Evolutionary conservation across 2,113 vertebrate genomes (phyloP), one percentile per base, ranked within the genome.

Genomic region (Pseudopipra pipra): DNA sequence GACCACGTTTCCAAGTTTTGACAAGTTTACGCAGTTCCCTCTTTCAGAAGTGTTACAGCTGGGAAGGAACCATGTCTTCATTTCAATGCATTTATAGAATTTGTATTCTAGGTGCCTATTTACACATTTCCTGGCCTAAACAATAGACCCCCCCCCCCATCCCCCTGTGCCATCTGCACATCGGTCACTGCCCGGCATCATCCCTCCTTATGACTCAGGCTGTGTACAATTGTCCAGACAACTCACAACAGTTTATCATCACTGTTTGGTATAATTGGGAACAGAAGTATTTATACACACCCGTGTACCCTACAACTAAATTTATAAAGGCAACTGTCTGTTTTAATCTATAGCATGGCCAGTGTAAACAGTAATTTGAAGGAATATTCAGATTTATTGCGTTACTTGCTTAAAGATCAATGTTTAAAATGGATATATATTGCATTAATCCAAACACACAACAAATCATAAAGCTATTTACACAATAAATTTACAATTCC

Each of bases 261-360:
- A 97, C 96, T 98, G 98, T 97, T 96, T 97, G 95, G 95, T 98
- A 96, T 98, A 98, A 98, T 97, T 98, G 98, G 97, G 98, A 98
- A 97, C 98, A 98, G 98, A 97, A 97, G 97, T 98, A 98, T 98
- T 98, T 98, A 98, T 97, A 98, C 93, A 93, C 63, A 90, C 58
- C 95, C 93, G 9, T 80, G 96, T 95, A 96, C 70, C 56, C 92
- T 94, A 93, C 95, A 97, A 97, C 96, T 94, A 97, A 97, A 98
- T 98, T 98, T 98, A 98, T 98, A 98, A 97, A 96, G 97, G 97
- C 97, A 98, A 98, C 97, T 98, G 98, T 98, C 98, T 98, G 96
- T 97, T 98, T 97, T 98, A 98, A 98, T 99, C 98, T 98, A 96
- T 95, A 97, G 94, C 96, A 96, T 35, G 79, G 95, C 96, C 98